phyloP scores from a whole-genome alignment of 1,140 invertebrate genomes.

The Drosophila sulfurigaster region DNA sequence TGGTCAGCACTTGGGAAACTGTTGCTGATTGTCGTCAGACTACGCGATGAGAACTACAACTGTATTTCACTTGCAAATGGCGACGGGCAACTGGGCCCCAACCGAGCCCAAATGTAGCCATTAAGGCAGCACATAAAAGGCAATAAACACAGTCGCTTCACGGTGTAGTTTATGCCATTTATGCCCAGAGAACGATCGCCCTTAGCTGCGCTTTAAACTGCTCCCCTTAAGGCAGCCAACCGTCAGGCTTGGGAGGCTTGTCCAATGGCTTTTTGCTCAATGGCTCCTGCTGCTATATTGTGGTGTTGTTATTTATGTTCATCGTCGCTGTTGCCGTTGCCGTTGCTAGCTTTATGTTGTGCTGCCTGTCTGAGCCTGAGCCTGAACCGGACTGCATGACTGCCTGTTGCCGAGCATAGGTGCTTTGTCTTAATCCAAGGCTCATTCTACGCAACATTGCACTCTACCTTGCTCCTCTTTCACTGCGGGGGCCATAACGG shows the following conservation, averaged over 20 bases:
- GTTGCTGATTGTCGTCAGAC: conserved; percentile 35
- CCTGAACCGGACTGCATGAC: conserved; percentile 4
- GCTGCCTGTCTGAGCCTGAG: conserved; percentile 15
- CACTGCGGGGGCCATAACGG: conserved; percentile 50
- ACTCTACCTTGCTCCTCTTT: not conserved
- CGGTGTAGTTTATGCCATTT: conserved; percentile 76
- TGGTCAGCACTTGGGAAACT: conserved; percentile 12
- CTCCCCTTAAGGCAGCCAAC: conserved; percentile 33
- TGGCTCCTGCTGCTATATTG: conserved; percentile 15
- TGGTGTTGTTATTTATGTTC: conserved; percentile 63
- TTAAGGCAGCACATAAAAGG: conserved; percentile 75
- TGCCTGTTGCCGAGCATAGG: conserved; percentile 50
- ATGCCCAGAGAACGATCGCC: conserved; percentile 33
- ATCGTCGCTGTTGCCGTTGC: conserved; percentile 5
- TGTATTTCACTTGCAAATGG: conserved; percentile 39
- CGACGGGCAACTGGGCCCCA: not conserved
- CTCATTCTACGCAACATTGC: conserved; percentile 67
- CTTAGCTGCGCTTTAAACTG: conserved; percentile 65
- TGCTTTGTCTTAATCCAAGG: conserved; percentile 77
- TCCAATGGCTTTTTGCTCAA: conserved; percentile 11
- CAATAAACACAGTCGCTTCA: conserved; percentile 73
- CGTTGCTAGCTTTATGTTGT: conserved; percentile 19
- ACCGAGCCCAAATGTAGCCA: conserved; percentile 59
- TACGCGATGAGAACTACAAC: conserved; percentile 12
- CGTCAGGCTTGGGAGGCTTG: conserved; percentile 7